Percentiles rank a stretch among this genome's conserved stretches.
phyloP scores from a whole-genome alignment of 2,797 vertebrate species.

The Catostomus latipinnis region DNA sequence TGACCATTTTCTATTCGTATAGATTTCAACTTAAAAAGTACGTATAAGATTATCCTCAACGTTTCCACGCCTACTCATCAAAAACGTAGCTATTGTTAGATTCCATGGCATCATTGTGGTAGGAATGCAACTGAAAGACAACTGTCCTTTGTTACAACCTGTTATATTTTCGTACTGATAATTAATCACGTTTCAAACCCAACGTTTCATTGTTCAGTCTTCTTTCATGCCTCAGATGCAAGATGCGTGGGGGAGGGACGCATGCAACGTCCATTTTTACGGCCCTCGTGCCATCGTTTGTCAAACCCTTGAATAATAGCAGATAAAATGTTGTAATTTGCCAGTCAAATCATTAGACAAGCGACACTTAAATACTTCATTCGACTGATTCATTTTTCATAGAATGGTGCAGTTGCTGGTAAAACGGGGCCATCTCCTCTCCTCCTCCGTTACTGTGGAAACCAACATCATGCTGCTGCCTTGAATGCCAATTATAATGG shows the following conservation, averaged over 20 bases:
- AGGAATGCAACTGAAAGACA: background rate
- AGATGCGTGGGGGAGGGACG: conserved; percentile 31
- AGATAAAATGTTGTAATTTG: conserved; percentile 2
- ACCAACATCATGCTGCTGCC: conserved; percentile 58
- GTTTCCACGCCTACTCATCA: background rate
- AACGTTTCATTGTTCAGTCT: background rate
- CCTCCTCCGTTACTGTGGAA: conserved; percentile 62
- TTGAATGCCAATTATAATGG: conserved; percentile 41
- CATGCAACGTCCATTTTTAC: conserved; percentile 25
- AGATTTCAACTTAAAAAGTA: background rate
- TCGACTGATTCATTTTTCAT: conserved; percentile 2
- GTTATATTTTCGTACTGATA: background rate
- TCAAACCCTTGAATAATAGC: conserved; percentile 2
- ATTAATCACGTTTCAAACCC: background rate
- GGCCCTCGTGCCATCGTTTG: conserved; percentile 19
- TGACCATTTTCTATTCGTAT: background rate
- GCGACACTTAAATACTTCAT: background rate
- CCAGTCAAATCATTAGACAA: background rate
- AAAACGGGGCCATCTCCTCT: conserved; percentile 52
- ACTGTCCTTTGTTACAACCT: background rate
- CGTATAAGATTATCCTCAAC: background rate
- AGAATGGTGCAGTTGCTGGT: conserved; percentile 14
- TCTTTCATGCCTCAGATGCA: conserved; percentile 9
- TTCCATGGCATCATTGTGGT: background rate
- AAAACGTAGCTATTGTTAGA: background rate